Base-by-base conservation (phyloP, 2,797 vertebrate species). In the Stomatorhinus walkeri region DNA sequence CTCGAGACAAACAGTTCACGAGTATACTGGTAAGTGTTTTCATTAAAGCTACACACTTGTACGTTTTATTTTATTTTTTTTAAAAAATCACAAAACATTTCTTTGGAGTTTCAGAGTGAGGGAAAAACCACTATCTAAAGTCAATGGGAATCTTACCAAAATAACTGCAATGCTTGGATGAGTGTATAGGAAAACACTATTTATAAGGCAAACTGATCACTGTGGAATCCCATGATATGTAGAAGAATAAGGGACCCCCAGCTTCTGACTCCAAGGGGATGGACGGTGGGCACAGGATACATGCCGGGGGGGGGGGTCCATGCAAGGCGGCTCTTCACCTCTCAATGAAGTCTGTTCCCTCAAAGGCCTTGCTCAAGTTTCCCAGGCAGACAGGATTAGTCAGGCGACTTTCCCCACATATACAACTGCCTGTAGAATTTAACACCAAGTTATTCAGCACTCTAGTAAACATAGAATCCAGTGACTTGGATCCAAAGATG, bases 201-300 rank as follows among this genome's bases (percentile, higher is more conserved):
- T 92, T 90, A 90, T 92, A 94, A 92, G 90, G 64, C 91, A 94
- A 91, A 91, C 81, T 89, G 93, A 93, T 91, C 91, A 90, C 92
- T 68, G 59, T 88, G 89, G 91, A 93, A 92, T 92, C 88, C 88
- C 90, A 91, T 87, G 92, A 88, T 89, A 88, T 89, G 90, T 90
- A 84, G 56, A 91, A 89, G 89, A 94, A 93, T 91, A 87, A 92
- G 88, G 4, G 49, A 89, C 61, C 61, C 5, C 32, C 72, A 43
- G 36, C 87, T 86, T 79, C 43, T 56, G 88, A 90, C 89, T 19
- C 84, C 22, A 52, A 91, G 90, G 89, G 51, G 89, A 91, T 83
- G 90, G 86, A 76, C 87, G 12, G 24, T 32, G 28, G 64, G 64
- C 64, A 68, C 88, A 88, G 52, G 87, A 72, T 90, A 89, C 89